A percentile compares a stretch with the other conserved stretches of the same genome.
phyloP scores from a whole-genome alignment of 1,140 invertebrate genomes.

The Heliconius hermathena region DNA sequence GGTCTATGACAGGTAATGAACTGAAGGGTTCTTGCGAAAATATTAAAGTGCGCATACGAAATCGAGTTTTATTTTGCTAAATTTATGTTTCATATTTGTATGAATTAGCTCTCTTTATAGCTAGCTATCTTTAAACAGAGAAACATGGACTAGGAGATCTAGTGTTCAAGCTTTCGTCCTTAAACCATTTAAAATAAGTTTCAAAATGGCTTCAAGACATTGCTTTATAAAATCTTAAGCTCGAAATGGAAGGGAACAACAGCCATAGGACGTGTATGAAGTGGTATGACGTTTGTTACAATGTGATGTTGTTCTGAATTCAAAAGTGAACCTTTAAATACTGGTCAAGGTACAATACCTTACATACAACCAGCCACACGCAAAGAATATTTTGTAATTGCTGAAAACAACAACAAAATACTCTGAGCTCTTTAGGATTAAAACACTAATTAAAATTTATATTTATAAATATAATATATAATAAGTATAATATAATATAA shows the following conservation, averaged over 20 bases:
- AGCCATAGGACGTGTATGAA: conserved; percentile 54
- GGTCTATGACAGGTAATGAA: conserved; percentile 62
- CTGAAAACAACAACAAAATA: conserved; percentile 84
- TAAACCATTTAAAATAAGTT: background rate
- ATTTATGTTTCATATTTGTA: conserved; percentile 46
- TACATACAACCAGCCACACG: conserved; percentile 90
- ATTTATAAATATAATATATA: background rate
- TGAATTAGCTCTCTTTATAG: conserved; percentile 19
- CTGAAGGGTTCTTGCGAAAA: conserved; percentile 53
- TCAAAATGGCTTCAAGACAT: conserved; percentile 43
- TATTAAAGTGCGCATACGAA: conserved; percentile 59
- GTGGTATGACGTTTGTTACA: conserved; percentile 68
- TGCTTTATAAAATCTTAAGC: conserved; percentile 43
- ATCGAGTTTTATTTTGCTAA: conserved; percentile 43
- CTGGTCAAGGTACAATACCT: conserved; percentile 84
- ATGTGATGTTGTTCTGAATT: conserved; percentile 73
- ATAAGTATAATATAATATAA: background rate
- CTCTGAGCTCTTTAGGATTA: conserved; percentile 44
- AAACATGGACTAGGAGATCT: background rate
- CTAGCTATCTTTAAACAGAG: background rate
- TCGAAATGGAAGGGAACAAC: conserved; percentile 52
- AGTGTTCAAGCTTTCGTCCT: background rate
- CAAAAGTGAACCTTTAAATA: conserved; percentile 72
- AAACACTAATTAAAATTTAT: background rate
- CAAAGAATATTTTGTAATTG: conserved; percentile 89